Conservation (phyloP, 2,797 vertebrate species). For the Erpetoichthys calabaricus region DNA sequence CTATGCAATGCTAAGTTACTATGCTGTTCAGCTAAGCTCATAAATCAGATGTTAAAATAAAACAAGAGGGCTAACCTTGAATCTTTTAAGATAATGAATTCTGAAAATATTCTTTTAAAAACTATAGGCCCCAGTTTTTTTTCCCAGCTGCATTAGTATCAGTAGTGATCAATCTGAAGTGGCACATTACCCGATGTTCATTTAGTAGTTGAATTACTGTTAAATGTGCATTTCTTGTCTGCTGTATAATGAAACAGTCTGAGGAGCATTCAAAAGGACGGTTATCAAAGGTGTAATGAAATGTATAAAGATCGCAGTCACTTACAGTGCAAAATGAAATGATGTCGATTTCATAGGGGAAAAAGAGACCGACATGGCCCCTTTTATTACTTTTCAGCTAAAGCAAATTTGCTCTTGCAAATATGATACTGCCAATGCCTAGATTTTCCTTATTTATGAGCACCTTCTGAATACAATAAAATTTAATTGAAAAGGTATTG, state of each 20-base stretch:
- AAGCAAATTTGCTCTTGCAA: conserved; percentile 1
- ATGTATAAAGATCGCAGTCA: not conserved
- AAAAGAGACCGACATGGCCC: not conserved
- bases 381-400: not conserved
- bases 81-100: too few species aligned
- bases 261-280: not conserved
- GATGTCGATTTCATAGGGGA: not conserved
- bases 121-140: too few species aligned
- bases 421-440: not conserved
- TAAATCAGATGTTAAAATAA: too few species aligned
- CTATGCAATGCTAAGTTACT: too few species aligned
- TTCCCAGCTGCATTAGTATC: too few species aligned
- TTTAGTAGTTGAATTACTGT: not conserved
- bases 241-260: not conserved
- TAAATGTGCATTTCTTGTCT: not conserved
- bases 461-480: conserved; percentile 2
- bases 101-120: too few species aligned
- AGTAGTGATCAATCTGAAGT: too few species aligned
- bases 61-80: too few species aligned
- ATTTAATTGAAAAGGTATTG: conserved; percentile 1
- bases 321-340: not conserved
- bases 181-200: not conserved
- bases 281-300: conserved; percentile 4
- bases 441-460: not conserved
- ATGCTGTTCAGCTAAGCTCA: too few species aligned